Percentiles rank a stretch among this genome's conserved stretches.
Conservation (phyloP, 2,797 vertebrate genomes). For the Phyllotis vaccarum region DNA sequence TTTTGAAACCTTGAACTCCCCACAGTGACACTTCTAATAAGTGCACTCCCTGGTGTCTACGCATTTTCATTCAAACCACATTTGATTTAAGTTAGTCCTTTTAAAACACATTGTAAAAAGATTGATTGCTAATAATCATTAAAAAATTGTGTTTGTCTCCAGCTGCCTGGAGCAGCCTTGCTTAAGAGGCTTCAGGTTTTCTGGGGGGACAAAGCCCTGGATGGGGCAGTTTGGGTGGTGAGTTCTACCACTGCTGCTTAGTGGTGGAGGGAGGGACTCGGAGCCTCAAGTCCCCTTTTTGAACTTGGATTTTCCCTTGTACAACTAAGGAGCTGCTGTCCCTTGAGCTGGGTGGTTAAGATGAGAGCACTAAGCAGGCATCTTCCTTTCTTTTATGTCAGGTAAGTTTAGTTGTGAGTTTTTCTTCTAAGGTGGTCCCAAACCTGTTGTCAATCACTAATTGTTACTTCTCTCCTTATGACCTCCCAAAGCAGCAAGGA, state of each 20-base stretch:
- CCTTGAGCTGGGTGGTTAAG: neutral
- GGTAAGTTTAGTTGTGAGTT: conserved; percentile 9
- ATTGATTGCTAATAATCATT: neutral
- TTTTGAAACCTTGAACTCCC: neutral
- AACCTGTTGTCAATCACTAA: neutral
- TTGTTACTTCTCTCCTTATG: neutral
- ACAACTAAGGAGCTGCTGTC: neutral
- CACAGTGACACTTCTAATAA: neutral
- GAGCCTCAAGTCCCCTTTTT: neutral
- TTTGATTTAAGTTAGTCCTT: neutral
- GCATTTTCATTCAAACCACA: neutral
- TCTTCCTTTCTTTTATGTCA: neutral
- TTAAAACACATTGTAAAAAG: neutral
- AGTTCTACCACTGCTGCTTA: neutral
- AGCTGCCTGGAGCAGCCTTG: neutral
- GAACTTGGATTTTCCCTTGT: neutral
- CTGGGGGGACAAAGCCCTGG: neutral
- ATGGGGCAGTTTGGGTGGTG: neutral
- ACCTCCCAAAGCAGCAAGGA: neutral
- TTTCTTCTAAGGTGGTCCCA: too few species aligned
- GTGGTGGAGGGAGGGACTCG: neutral
- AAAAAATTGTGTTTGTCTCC: neutral
- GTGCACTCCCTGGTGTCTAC: neutral
- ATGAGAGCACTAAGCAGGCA: neutral
- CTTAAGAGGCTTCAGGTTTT: too few species aligned